Evolutionary conservation across 2,113 vertebrate species (phyloP).

Genomic region (Syrrhaptes paradoxus): DNA sequence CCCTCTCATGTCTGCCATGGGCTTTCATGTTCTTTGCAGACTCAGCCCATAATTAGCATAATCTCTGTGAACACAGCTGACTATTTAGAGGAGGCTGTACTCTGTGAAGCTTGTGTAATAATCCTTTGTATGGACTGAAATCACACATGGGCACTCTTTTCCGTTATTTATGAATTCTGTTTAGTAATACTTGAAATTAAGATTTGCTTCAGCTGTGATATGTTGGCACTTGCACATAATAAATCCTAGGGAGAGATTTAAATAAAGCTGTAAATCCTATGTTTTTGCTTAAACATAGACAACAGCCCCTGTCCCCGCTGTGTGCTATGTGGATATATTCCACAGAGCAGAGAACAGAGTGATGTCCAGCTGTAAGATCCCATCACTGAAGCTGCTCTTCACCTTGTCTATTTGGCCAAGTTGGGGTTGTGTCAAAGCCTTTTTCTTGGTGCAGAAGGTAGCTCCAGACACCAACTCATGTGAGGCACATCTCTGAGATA

Average conservation of each 20-base stretch:
- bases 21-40: conserved; percentile 51
- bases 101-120: neutral
- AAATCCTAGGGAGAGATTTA: neutral
- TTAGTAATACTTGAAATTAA: conserved; percentile 33
- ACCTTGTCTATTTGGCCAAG: neutral
- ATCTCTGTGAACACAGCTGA: conserved; percentile 26
- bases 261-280: neutral
- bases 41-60: conserved; percentile 58
- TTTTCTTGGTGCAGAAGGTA: neutral
- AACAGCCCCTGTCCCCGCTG: fast-evolving
- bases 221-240: neutral
- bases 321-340: neutral
- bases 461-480: neutral
- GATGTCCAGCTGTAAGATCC: neutral
- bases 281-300: neutral
- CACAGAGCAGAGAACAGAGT: neutral
- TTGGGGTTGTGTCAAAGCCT: neutral
- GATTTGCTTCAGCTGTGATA: neutral
- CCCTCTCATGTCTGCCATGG: conserved; percentile 53
- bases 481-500: neutral
- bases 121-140: neutral
- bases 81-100: neutral
- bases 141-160: neutral
- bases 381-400: neutral
- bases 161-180: neutral